These are phyloP conservation scores for Prunella strophiata DNA, from an alignment of 2,797 vertebrate species.

Conservation along the genomic window DNA sequence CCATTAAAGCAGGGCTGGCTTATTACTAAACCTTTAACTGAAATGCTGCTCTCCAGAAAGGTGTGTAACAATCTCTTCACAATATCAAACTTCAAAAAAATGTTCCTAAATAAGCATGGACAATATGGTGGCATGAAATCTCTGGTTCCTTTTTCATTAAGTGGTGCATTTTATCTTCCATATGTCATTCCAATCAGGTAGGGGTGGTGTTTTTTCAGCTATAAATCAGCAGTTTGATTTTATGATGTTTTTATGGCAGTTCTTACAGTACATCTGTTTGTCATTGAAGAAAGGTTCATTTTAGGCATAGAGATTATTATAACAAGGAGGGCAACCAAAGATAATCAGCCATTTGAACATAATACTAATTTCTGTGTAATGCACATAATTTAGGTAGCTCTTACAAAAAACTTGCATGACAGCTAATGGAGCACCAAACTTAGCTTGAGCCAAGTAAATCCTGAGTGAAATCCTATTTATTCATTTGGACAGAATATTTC, in stretches of 20 bases:
- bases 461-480: background rate
- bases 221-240: background rate
- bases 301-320: background rate
- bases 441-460: background rate
- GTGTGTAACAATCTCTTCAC: background rate
- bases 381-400: background rate
- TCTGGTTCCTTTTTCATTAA: background rate
- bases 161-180: background rate
- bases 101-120: background rate
- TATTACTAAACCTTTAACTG: background rate
- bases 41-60: background rate
- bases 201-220: background rate
- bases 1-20: background rate
- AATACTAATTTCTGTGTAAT: background rate
- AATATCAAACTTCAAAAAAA: background rate
- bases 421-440: background rate
- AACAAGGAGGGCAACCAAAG: background rate
- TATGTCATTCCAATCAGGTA: fast-evolving
- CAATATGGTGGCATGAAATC: background rate
- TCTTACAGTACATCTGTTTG: background rate
- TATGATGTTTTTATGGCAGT: background rate
- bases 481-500: background rate
- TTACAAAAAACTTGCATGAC: background rate
- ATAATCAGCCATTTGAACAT: background rate
- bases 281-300: background rate